A percentile compares a stretch with the other conserved stretches of the same genome.
These are phyloP conservation scores for Chlorops oryzae DNA, from an alignment of 1,140 invertebrate genomes.

Conservation along the genomic window DNA sequence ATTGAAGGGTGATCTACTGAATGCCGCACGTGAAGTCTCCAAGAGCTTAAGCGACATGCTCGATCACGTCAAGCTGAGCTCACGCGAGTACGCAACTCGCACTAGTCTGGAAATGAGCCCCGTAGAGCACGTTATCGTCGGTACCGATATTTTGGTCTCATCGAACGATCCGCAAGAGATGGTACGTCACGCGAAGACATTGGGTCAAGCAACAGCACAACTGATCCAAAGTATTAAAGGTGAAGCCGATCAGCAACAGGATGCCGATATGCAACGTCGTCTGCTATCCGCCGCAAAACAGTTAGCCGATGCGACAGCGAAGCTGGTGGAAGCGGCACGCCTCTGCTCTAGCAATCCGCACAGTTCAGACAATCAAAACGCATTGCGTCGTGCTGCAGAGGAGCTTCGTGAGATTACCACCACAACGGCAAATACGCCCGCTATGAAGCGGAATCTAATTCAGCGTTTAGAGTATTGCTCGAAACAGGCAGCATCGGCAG, in stretches of 20 bases:
- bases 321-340: conserved; percentile 94
- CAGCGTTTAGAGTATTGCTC: conserved; percentile 70
- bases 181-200: conserved; percentile 86
- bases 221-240: conserved; percentile 88
- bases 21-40: conserved; percentile 83
- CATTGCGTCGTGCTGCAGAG: conserved; percentile 81
- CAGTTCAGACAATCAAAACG: conserved; percentile 77
- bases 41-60: conserved; percentile 84
- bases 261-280: conserved; percentile 82
- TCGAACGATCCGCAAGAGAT: conserved; percentile 86
- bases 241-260: conserved; percentile 82
- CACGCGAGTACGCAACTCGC: conserved; percentile 51
- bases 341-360: conserved; percentile 80
- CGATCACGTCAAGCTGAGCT: conserved; percentile 74
- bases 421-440: conserved; percentile 67
- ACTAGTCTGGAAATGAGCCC: conserved; percentile 65
- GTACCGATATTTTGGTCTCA: conserved; percentile 83
- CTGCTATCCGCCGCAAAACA: conserved; percentile 87
- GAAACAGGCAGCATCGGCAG: conserved; percentile 78
- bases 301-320: conserved; percentile 90
- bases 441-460: conserved; percentile 72
- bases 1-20: conserved; percentile 69
- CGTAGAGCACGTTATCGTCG: conserved; percentile 84
- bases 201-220: conserved; percentile 87
- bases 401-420: conserved; percentile 85